Conservation (phyloP, 2,797 vertebrate genomes). For the Cossypha heuglini region DNA sequence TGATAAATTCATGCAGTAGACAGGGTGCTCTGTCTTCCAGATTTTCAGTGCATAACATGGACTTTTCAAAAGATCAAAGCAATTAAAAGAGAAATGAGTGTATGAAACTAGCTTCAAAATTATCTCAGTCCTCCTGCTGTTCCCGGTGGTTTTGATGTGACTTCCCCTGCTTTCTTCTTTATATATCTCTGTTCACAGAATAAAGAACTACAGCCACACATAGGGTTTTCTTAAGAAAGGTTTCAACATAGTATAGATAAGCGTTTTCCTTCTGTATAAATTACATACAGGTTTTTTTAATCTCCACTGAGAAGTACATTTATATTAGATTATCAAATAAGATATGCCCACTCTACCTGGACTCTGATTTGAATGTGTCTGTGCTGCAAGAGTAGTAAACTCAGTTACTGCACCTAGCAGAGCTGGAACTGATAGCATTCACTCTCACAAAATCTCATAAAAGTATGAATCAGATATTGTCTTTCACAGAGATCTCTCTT, state of each 20-base stretch:
- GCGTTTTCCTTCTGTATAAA: not conserved
- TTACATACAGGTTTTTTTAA: not conserved
- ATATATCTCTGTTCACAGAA: not conserved
- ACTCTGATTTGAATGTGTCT: not conserved
- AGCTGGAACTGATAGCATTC: not conserved
- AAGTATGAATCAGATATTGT: not conserved
- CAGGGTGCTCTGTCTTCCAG: not conserved
- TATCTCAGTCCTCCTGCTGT: not conserved
- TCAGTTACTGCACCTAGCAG: not conserved
- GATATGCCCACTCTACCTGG: not conserved
- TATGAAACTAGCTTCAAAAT: slow-evolving; percentile 17
- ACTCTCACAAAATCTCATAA: not conserved
- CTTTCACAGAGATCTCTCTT: not conserved
- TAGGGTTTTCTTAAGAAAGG: not conserved
- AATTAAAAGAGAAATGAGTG: slow-evolving; percentile 50
- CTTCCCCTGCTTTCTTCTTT: not conserved
- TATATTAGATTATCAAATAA: slow-evolving; percentile 10
- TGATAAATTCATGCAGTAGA: not conserved
- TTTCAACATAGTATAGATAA: not conserved
- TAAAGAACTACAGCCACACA: not conserved
- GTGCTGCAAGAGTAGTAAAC: slow-evolving; percentile 7
- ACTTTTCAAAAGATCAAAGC: slow-evolving; percentile 53
- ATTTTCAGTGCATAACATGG: not conserved
- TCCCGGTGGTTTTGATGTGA: slow-evolving; percentile 2
- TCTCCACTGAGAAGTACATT: not conserved